These are phyloP conservation scores for Pseudomyrmex pallidus DNA, from an alignment of 1,140 invertebrate species.

Conservation along the genomic window DNA sequence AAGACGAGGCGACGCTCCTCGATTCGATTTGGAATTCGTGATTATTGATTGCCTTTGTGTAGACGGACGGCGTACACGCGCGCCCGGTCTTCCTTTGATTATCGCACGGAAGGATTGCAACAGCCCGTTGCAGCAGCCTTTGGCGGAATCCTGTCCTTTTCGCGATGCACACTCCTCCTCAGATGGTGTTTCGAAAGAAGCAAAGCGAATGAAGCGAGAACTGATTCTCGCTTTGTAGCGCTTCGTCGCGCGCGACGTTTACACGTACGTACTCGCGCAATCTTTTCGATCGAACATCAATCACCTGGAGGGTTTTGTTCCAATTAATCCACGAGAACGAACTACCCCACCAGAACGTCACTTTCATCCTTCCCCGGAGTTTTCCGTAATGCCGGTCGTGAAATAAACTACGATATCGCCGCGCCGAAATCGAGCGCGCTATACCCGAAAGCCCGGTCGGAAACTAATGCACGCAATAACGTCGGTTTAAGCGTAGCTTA, in stretches of 20 bases:
- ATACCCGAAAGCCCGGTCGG: slow-evolving; percentile 55
- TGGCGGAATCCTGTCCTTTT: slow-evolving; percentile 17
- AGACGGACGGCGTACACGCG: slow-evolving; percentile 2
- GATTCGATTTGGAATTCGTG: slow-evolving; percentile 62
- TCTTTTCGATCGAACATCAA: background rate
- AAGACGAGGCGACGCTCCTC: slow-evolving; percentile 36
- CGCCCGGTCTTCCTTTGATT: slow-evolving; percentile 57
- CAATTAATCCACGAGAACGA: no score
- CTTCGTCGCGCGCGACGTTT: background rate
- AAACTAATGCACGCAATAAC: slow-evolving; percentile 76
- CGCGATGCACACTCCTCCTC: background rate
- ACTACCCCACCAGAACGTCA: no score
- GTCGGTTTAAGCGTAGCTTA: slow-evolving; percentile 73
- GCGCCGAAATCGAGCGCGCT: slow-evolving; percentile 30
- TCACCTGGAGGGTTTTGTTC: no score
- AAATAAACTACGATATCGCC: slow-evolving; percentile 62
- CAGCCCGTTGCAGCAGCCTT: slow-evolving; percentile 42
- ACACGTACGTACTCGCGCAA: slow-evolving; percentile 1
- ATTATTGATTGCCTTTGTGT: slow-evolving; percentile 62
- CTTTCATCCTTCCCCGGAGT: no score
- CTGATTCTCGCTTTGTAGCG: slow-evolving; percentile 17
- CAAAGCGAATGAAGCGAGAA: slow-evolving; percentile 21
- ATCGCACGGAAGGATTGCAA: slow-evolving; percentile 52
- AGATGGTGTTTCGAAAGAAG: background rate
- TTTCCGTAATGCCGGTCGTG: background rate